Percentiles rank a stretch among this genome's conserved stretches.
phyloP scores from a whole-genome alignment of 2,113 vertebrate genomes.

The Glareola pratincola region DNA sequence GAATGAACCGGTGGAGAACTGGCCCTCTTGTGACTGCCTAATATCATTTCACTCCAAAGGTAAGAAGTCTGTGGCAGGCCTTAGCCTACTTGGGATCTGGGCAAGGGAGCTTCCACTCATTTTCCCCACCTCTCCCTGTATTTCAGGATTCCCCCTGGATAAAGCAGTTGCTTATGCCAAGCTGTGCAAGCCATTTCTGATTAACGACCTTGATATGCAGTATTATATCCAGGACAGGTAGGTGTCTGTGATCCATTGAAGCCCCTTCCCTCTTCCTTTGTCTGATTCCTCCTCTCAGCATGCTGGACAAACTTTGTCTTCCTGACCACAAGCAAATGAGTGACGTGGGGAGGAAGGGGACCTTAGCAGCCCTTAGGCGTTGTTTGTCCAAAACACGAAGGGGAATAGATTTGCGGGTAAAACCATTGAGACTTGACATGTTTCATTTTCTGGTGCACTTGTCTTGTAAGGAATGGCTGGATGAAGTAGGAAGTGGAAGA shows the following conservation, averaged over 20 bases:
- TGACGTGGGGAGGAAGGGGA: background rate
- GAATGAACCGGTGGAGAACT: slow-evolving; percentile 93
- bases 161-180: slow-evolving; percentile 96
- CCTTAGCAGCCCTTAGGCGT: background rate
- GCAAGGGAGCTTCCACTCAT: background rate
- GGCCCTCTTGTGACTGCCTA: slow-evolving; percentile 96
- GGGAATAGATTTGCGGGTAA: background rate
- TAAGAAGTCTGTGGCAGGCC: slow-evolving; percentile 28
- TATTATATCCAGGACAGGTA: slow-evolving; percentile 99
- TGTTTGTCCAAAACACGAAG: background rate
- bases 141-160: slow-evolving; percentile 93
- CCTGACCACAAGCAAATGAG: background rate
- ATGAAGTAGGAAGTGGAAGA: background rate
- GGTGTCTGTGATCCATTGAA: background rate
- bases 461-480: background rate
- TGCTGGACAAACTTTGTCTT: background rate
- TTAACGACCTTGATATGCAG: slow-evolving; percentile 98
- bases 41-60: slow-evolving; percentile 99
- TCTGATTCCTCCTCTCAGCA: background rate
- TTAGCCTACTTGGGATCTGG: background rate
- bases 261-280: background rate
- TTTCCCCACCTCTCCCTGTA: background rate
- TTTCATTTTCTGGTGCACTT: background rate
- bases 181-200: slow-evolving; percentile 92
- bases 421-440: background rate